phyloP scores from a whole-genome alignment of 2,113 vertebrate genomes.

The Fregetta grallaria region DNA sequence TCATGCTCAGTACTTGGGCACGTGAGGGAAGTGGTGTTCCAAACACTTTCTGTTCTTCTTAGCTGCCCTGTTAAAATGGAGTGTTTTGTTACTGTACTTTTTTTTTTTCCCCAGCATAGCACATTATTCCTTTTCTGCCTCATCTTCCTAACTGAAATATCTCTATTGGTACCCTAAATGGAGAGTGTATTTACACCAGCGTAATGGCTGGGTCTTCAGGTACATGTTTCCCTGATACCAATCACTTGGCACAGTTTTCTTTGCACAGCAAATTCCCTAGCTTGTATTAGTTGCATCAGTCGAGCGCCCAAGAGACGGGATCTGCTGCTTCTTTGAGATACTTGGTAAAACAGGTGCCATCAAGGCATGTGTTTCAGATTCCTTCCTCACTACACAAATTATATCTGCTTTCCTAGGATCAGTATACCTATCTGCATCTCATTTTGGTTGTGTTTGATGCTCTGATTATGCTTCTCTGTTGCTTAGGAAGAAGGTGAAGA shows the following conservation, averaged over 20 bases:
- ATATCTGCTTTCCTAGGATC: neutral
- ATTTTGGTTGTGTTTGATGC: neutral
- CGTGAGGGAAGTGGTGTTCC: neutral
- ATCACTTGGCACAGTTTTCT: neutral
- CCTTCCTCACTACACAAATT: neutral
- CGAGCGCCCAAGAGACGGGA: neutral
- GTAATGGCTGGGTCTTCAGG: neutral
- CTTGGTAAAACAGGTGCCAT: neutral
- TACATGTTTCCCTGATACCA: neutral
- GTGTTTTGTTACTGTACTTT: neutral
- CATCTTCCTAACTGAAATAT: neutral
- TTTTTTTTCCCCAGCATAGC: neutral
- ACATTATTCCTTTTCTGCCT: neutral
- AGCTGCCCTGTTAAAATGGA: neutral
- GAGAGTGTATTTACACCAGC: neutral
- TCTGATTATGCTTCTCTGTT: neutral
- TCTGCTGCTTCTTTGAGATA: neutral
- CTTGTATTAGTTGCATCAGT: neutral
- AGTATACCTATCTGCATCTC: neutral
- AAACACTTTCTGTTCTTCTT: neutral
- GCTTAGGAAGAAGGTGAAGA: neutral
- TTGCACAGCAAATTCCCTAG: neutral
- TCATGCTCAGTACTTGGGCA: rapidly evolving
- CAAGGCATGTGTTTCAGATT: neutral
- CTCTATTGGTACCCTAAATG: neutral